Percentiles rank a stretch among this genome's conserved stretches.
phyloP scores from a whole-genome alignment of 2,888 invertebrate genomes.

The Acanthosepion lycidas region DNA sequence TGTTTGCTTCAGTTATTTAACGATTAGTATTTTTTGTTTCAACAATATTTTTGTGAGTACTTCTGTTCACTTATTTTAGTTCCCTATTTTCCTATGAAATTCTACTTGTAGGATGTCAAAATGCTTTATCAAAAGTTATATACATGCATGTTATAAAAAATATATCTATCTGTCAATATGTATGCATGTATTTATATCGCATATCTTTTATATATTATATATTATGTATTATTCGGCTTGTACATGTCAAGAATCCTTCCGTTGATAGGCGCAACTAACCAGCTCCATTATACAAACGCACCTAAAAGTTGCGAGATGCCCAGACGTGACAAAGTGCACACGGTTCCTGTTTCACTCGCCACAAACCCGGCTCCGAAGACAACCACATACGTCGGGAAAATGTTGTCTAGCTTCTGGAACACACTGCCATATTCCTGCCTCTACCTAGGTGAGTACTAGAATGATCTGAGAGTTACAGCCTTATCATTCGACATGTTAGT shows the following conservation, averaged over 20 bases:
- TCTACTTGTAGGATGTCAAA: too few species aligned
- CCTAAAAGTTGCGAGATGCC: background rate
- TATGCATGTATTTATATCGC: background rate
- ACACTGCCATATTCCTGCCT: constrained; percentile 41
- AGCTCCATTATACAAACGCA: background rate
- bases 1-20: too few species aligned
- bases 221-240: background rate
- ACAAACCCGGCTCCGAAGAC: constrained; percentile 17
- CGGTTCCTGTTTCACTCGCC: background rate
- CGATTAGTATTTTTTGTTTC: too few species aligned
- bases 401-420: constrained; percentile 34
- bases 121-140: too few species aligned
- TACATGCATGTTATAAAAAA: too few species aligned
- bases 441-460: constrained; percentile 41
- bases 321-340: constrained; percentile 43
- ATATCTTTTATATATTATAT: background rate
- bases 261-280: constrained; percentile 40
- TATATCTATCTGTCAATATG: too few species aligned
- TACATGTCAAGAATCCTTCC: background rate
- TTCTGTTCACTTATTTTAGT: too few species aligned
- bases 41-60: too few species aligned
- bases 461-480: background rate
- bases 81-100: too few species aligned
- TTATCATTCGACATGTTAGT: background rate
- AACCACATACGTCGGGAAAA: background rate